A percentile compares a stretch with the other conserved stretches of the same genome.
These are phyloP conservation scores for Drosophila pallidifrons DNA, from an alignment of 1,140 invertebrate species.

Conservation along the genomic window DNA sequence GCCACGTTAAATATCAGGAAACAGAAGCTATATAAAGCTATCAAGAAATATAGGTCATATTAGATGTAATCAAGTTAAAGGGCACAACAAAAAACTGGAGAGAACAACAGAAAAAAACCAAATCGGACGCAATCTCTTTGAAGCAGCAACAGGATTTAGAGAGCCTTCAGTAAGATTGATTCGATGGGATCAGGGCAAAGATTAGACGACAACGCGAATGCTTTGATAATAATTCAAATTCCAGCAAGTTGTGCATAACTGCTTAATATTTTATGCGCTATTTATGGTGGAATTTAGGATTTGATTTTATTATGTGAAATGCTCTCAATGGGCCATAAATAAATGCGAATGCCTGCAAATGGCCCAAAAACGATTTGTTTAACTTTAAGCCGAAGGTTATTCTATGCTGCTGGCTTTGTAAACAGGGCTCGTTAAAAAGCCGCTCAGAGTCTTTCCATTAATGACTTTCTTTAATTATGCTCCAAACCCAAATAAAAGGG, in stretches of 20 bases:
- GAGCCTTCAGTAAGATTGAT: conserved; percentile 18
- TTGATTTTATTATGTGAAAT: conserved; percentile 37
- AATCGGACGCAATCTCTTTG: neutral
- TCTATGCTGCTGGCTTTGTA: neutral
- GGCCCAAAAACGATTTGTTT: conserved; percentile 33
- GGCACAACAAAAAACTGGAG: neutral
- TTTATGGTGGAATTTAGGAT: conserved; percentile 20
- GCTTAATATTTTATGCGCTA: conserved; percentile 25
- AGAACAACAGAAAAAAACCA: neutral
- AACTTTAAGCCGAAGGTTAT: conserved; percentile 4
- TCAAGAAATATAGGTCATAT: neutral
- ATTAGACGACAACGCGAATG: neutral
- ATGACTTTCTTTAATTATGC: conserved; percentile 38
- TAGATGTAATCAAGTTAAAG: neutral
- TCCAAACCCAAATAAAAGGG: neutral
- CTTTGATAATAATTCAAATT: conserved; percentile 27
- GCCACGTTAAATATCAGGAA: conserved; percentile 4
- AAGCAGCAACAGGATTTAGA: conserved; percentile 3
- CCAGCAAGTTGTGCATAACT: conserved; percentile 19
- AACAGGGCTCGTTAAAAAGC: conserved; percentile 32
- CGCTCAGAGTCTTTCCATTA: conserved; percentile 33
- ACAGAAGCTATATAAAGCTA: neutral
- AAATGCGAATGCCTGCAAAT: conserved; percentile 21
- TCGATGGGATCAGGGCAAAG: conserved; percentile 10
- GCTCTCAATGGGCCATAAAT: conserved; percentile 33